Evolutionary conservation across 2,797 vertebrate species (phyloP).

Genomic region (Pipistrellus pygmaeus): DNA sequence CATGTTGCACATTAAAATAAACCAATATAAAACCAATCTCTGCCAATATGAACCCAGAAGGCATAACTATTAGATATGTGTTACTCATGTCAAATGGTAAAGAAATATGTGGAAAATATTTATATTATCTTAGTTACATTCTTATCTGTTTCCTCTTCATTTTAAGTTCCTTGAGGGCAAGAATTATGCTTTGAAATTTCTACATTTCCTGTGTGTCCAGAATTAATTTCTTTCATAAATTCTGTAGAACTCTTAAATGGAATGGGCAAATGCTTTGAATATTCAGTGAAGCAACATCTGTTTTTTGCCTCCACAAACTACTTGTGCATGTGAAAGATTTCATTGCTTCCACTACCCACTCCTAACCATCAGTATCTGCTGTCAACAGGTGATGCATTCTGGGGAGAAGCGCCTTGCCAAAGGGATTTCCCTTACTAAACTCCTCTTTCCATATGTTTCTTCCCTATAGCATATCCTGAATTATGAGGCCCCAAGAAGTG

Average conservation of each 20-base stretch:
- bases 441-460: constrained; percentile 45
- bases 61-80: not conserved
- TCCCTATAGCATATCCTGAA: constrained; percentile 8
- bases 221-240: not conserved
- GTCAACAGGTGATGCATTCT: constrained; percentile 30
- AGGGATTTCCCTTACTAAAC: constrained; percentile 12
- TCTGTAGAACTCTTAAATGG: not conserved
- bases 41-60: not conserved
- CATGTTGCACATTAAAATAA: not conserved
- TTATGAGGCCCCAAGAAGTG: not conserved
- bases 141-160: not conserved
- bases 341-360: not conserved
- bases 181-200: not conserved
- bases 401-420: not conserved
- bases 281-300: constrained; percentile 13
- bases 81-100: constrained; percentile 11
- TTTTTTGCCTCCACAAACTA: not conserved
- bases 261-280: not conserved
- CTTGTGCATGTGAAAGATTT: not conserved
- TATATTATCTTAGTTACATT: not conserved
- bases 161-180: constrained; percentile 41
- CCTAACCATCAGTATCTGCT: constrained; percentile 8
- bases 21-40: not conserved
- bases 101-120: not conserved
- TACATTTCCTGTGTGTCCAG: not conserved